Evolutionary conservation across 1,140 invertebrate genomes (phyloP).

Genomic region (Philopotamus ludificatus): DNA sequence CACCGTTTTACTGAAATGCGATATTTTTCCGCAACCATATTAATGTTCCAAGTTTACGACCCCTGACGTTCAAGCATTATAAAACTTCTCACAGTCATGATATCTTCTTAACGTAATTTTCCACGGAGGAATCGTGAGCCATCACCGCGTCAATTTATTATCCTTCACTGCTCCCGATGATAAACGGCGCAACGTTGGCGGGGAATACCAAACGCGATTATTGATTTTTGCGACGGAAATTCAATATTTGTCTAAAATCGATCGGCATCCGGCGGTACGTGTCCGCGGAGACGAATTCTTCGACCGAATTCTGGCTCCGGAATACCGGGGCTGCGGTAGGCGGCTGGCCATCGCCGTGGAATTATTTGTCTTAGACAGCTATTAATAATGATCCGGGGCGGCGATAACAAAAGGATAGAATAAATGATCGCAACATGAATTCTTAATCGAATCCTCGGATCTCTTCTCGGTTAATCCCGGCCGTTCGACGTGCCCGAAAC

Average conservation of each 20-base stretch:
- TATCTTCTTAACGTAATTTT: constrained; percentile 9
- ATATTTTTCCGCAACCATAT: too few species aligned
- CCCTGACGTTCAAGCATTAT: too few species aligned
- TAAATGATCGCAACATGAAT: constrained; percentile 6
- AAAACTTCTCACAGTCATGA: too few species aligned
- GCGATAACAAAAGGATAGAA: constrained; percentile 12
- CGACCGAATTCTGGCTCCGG: neutral
- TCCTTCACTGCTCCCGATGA: neutral
- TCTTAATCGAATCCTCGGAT: constrained; percentile 10
- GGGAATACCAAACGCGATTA: neutral
- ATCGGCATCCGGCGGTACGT: neutral
- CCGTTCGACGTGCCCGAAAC: constrained; percentile 1
- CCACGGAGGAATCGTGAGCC: constrained; percentile 2
- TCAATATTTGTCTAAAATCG: neutral
- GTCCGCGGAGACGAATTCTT: neutral
- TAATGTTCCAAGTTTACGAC: too few species aligned
- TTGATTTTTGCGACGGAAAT: neutral
- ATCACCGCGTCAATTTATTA: constrained; percentile 1
- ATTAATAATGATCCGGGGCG: constrained; percentile 9
- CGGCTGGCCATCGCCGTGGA: neutral
- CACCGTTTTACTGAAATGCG: too few species aligned
- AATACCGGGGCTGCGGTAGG: neutral
- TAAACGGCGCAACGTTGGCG: neutral
- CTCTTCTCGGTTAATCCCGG: constrained; percentile 1
- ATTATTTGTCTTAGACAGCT: constrained; percentile 19